phyloP scores from a whole-genome alignment of 2,113 vertebrate species.

The Coregonus clupeaformis region DNA sequence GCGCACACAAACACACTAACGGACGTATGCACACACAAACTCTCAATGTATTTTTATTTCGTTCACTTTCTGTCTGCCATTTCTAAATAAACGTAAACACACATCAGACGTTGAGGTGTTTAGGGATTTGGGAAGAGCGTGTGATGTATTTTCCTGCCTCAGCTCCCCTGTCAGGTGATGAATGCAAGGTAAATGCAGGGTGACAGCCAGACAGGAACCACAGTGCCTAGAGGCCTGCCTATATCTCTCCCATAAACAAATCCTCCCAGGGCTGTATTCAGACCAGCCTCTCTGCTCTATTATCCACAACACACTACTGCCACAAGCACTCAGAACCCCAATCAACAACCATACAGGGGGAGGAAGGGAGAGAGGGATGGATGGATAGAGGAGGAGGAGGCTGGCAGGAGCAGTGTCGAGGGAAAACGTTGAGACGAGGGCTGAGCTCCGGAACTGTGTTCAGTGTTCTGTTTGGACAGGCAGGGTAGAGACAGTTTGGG shows the following conservation, averaged over 20 bases:
- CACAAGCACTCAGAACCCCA: slow-evolving; percentile 99
- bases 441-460: slow-evolving; percentile 77
- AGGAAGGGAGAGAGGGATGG: slow-evolving; percentile 20
- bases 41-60: slow-evolving; percentile 30
- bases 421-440: slow-evolving; percentile 60
- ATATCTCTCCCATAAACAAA: slow-evolving; percentile 99
- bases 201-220: slow-evolving; percentile 86
- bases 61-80: slow-evolving; percentile 49
- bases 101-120: slow-evolving; percentile 43
- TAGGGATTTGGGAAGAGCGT: slow-evolving; percentile 72
- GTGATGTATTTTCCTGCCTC: slow-evolving; percentile 85
- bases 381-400: slow-evolving; percentile 73
- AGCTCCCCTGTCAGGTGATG: slow-evolving; percentile 87
- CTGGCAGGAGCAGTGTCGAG: slow-evolving; percentile 36
- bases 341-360: slow-evolving; percentile 92
- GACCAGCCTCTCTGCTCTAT: slow-evolving; percentile 99
- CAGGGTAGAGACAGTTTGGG: slow-evolving; percentile 65
- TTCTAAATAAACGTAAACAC: slow-evolving; percentile 72
- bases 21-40: slow-evolving; percentile 1
- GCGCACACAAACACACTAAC: slow-evolving; percentile 17
- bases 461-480: slow-evolving; percentile 84
- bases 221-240: slow-evolving; percentile 86
- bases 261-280: slow-evolving; percentile 98
- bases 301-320: slow-evolving; percentile 99
- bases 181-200: slow-evolving; percentile 89